phyloP scores from a whole-genome alignment of 1,140 invertebrate genomes.

The Drusus annulatus region DNA sequence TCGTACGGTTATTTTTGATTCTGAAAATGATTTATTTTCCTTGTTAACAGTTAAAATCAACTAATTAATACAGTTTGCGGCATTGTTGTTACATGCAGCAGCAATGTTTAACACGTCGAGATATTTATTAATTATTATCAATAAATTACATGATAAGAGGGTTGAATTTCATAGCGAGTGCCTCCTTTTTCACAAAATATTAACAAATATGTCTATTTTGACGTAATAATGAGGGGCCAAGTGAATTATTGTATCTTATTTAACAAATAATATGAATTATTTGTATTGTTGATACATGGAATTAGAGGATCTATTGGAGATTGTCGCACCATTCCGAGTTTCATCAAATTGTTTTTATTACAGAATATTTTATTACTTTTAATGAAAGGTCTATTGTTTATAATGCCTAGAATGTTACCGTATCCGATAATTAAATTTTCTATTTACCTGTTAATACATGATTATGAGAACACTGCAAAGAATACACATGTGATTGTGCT shows the following conservation, averaged over 20 bases:
- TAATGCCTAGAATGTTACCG: conserved; percentile 24
- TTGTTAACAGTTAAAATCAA: conserved; percentile 1
- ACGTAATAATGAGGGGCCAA: conserved; percentile 14
- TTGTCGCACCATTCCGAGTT: conserved; percentile 18
- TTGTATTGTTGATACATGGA: neutral
- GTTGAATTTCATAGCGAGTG: conserved; percentile 30
- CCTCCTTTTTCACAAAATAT: conserved; percentile 2
- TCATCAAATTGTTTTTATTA: conserved; percentile 26
- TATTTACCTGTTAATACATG: conserved; percentile 21
- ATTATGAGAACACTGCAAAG: neutral
- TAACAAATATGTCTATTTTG: neutral
- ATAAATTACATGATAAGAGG: conserved; percentile 13
- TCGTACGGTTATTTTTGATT: conserved; percentile 27
- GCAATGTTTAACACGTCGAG: conserved; percentile 4
- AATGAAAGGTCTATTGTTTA: conserved; percentile 17
- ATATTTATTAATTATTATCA: conserved; percentile 21
- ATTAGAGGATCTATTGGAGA: neutral
- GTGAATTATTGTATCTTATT: conserved; percentile 10
- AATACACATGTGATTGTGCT: conserved; percentile 26
- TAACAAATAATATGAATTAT: neutral
- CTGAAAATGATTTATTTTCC: conserved; percentile 35
- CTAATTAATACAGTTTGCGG: neutral
- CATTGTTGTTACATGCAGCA: neutral
- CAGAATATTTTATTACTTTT: conserved; percentile 13
- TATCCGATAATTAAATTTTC: conserved; percentile 26